These are phyloP conservation scores for Lysandra coridon DNA, from an alignment of 2,888 invertebrate species.

Conservation along the genomic window DNA sequence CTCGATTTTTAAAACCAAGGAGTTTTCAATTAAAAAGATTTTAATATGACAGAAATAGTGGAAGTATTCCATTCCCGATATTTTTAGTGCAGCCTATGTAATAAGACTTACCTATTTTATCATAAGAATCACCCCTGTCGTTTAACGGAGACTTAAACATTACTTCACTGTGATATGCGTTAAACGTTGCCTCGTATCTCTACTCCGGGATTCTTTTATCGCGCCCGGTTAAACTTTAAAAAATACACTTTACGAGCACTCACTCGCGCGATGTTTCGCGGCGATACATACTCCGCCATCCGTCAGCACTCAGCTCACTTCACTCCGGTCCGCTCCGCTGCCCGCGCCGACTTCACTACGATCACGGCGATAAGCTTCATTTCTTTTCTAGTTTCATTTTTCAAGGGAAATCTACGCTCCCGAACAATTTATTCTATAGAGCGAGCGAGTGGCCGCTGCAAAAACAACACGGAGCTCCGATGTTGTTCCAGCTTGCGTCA, in stretches of 20 bases:
- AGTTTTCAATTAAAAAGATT: no score
- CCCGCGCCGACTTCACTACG: background rate
- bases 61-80: no score
- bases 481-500: background rate
- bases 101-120: background rate
- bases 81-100: no score
- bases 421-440: conserved; percentile 2
- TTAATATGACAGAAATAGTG: no score
- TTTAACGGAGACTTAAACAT: background rate
- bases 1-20: no score
- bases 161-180: background rate
- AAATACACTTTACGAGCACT: conserved; percentile 16
- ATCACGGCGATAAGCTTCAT: background rate
- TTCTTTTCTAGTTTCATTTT: background rate
- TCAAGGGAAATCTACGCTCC: background rate
- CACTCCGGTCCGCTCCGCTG: background rate
- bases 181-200: background rate
- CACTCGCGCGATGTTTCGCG: background rate
- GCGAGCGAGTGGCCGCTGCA: background rate
- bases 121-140: background rate
- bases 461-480: background rate
- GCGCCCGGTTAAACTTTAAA: background rate
- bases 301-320: background rate
- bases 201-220: background rate
- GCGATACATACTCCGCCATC: conserved; percentile 4